Evolutionary conservation across 2,113 vertebrate genomes (phyloP).

Genomic region (Pithys albifrons): DNA sequence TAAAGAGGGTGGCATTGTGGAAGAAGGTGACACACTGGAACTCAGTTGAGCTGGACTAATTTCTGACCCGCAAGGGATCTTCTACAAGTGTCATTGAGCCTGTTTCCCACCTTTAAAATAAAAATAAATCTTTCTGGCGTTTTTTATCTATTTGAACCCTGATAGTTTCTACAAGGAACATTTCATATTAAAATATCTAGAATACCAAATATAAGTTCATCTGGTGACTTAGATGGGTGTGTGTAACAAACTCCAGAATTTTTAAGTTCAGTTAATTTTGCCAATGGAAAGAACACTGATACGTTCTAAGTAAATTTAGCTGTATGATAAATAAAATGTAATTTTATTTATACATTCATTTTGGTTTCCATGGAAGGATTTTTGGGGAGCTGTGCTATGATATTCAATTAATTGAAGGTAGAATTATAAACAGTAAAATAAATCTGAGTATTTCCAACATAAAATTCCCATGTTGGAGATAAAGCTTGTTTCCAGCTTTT

Average conservation of each 20-base stretch:
- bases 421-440: neutral
- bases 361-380: neutral
- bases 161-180: neutral
- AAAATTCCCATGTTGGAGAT: neutral
- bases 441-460: neutral
- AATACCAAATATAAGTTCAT: neutral
- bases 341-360: neutral
- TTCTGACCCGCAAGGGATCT: neutral
- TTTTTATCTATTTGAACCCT: neutral
- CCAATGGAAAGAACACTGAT: neutral
- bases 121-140: neutral
- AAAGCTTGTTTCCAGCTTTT: neutral
- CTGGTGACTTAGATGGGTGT: neutral
- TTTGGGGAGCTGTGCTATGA: neutral
- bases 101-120: neutral
- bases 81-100: rapidly evolving
- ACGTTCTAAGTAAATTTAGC: neutral
- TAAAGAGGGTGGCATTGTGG: neutral
- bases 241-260: neutral
- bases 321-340: neutral
- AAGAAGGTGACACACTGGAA: neutral
- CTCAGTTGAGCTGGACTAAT: neutral
- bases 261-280: neutral
- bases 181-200: neutral
- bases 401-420: neutral